Percentiles rank a stretch among this genome's conserved stretches.
phyloP scores from a whole-genome alignment of 2,797 vertebrate genomes.

The Setipinna tenuifilis region DNA sequence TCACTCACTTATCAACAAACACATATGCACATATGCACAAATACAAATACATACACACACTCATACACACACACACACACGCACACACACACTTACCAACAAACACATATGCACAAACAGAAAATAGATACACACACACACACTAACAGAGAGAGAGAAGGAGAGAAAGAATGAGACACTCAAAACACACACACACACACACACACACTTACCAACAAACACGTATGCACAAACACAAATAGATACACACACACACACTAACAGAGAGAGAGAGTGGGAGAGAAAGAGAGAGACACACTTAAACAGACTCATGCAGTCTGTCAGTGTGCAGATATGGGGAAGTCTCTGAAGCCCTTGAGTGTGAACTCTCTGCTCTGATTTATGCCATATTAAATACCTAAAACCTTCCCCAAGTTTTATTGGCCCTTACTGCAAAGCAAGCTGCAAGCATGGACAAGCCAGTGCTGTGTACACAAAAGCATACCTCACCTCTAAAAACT shows the following conservation, averaged over 20 bases:
- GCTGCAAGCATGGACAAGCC: conserved; percentile 52
- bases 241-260: background rate
- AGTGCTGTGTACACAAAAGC: conserved; percentile 34
- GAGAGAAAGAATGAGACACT: conserved; percentile 11
- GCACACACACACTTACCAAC: no score
- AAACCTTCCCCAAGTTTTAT: conserved; percentile 31
- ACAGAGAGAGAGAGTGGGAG: no score
- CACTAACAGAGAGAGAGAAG: no score
- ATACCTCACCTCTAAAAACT: background rate
- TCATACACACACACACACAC: conserved; percentile 24
- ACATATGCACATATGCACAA: background rate
- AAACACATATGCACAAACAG: background rate
- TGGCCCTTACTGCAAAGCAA: conserved; percentile 43
- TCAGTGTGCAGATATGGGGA: background rate
- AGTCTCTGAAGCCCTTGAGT: conserved; percentile 30
- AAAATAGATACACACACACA: background rate
- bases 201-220: background rate
- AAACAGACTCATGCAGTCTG: background rate
- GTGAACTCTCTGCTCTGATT: conserved; percentile 45
- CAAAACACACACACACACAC: background rate
- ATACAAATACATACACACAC: background rate
- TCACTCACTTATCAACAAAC: background rate
- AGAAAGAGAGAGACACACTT: conserved; percentile 7
- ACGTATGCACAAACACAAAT: background rate
- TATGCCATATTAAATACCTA: conserved; percentile 45